phyloP scores from a whole-genome alignment of 2,797 vertebrate species.

The Cetoscarus ocellatus region DNA sequence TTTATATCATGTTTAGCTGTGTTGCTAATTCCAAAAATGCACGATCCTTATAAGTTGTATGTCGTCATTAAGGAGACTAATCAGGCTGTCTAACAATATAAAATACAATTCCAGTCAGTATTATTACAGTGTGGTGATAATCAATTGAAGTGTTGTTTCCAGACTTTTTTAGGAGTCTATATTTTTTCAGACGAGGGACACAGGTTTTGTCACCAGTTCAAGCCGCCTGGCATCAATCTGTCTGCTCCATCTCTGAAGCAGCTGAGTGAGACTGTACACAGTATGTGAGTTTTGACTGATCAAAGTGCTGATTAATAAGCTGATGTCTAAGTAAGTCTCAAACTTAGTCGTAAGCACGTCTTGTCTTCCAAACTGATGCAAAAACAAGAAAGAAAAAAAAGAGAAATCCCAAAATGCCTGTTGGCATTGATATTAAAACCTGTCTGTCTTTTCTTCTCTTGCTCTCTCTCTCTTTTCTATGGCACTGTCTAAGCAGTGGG shows the following conservation, averaged over 20 bases:
- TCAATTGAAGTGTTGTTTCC: no score
- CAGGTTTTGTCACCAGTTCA: background rate
- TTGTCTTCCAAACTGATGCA: slow-evolving; percentile 81
- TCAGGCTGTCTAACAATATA: no score
- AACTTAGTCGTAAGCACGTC: slow-evolving; percentile 70
- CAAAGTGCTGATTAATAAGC: slow-evolving; percentile 42
- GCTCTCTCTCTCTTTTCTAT: slow-evolving; percentile 53
- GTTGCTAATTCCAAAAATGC: no score
- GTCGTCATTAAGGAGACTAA: no score
- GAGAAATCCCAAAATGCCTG: slow-evolving; percentile 37
- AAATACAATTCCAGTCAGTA: no score
- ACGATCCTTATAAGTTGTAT: no score
- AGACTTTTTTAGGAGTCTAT: no score
- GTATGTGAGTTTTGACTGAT: slow-evolving; percentile 28
- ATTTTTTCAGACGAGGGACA: no score
- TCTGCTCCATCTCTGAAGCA: background rate
- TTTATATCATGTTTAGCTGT: no score
- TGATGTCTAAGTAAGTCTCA: slow-evolving; percentile 59
- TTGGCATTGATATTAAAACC: slow-evolving; percentile 55
- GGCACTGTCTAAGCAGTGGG: slow-evolving; percentile 69
- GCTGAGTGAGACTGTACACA: background rate
- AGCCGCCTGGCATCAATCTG: background rate
- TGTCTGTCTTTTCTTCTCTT: slow-evolving; percentile 41
- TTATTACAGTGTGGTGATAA: no score
- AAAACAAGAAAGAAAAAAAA: slow-evolving; percentile 46